Percentiles rank a stretch among this genome's conserved stretches.
Evolutionary conservation across 2,113 vertebrate species (phyloP).

Genomic region (Orientallactaga bullata): DNA sequence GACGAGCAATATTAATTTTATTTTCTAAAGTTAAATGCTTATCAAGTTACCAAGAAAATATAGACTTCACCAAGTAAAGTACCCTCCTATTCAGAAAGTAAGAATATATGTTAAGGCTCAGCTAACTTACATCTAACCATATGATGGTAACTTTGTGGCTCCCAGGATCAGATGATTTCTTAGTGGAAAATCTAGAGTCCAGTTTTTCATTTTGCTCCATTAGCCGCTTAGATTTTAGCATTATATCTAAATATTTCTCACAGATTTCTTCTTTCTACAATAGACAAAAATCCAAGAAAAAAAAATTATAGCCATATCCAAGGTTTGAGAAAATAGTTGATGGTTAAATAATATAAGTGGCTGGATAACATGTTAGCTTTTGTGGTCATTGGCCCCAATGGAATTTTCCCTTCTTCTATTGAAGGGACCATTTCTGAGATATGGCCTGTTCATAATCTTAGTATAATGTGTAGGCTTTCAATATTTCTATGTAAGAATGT

Average conservation of each 20-base stretch:
- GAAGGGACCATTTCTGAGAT: neutral
- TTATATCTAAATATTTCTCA: neutral
- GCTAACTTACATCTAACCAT: neutral
- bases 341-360: constrained; percentile 14
- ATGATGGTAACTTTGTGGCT: neutral
- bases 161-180: neutral
- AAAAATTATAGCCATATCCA: neutral
- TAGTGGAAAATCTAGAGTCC: neutral
- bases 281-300: neutral
- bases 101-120: neutral
- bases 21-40: constrained; percentile 29
- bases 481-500: neutral
- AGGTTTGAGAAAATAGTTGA: constrained; percentile 38
- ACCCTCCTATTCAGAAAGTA: neutral
- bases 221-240: neutral
- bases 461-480: neutral
- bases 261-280: neutral
- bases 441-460: neutral
- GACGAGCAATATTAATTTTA: neutral
- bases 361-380: constrained; percentile 1
- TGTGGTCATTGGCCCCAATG: neutral
- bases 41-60: constrained; percentile 1
- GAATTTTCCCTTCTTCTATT: neutral
- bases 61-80: neutral
- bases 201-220: neutral